phyloP scores from a whole-genome alignment of 2,113 vertebrate genomes.

The Nematolebias whitei region DNA sequence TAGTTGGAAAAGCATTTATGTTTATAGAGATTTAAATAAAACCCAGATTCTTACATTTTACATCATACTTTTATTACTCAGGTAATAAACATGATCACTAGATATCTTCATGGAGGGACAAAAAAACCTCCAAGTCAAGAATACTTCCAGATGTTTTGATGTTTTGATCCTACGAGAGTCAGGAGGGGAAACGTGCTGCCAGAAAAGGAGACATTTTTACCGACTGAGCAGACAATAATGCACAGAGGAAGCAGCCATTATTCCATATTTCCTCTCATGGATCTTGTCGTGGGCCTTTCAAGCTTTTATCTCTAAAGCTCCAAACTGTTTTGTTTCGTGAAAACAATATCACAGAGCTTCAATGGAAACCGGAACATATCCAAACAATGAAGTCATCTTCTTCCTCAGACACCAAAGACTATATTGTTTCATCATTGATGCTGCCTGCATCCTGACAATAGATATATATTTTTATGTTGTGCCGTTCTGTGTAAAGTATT shows the following conservation, averaged over 20 bases:
- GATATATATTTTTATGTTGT: not conserved
- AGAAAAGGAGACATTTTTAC: slow-evolving; percentile 34
- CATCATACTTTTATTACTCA: too few relatives aligned
- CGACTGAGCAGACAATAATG: slow-evolving; percentile 48
- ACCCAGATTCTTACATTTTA: too few relatives aligned
- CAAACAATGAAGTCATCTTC: slow-evolving; percentile 51
- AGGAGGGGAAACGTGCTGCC: slow-evolving; percentile 54
- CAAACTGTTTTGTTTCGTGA: slow-evolving; percentile 26
- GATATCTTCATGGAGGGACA: too few relatives aligned
- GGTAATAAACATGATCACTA: too few relatives aligned
- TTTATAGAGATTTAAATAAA: too few relatives aligned
- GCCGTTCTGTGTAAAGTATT: slow-evolving; percentile 3
- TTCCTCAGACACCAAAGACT: slow-evolving; percentile 48
- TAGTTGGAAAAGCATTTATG: too few relatives aligned
- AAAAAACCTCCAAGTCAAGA: slow-evolving; percentile 33
- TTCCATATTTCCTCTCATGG: slow-evolving; percentile 55
- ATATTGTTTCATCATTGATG: slow-evolving; percentile 52
- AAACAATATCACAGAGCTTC: slow-evolving; percentile 36
- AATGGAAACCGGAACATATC: slow-evolving; percentile 36
- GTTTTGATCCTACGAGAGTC: slow-evolving; percentile 29
- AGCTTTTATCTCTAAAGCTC: slow-evolving; percentile 57
- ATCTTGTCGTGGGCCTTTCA: slow-evolving; percentile 35
- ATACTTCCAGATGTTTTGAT: slow-evolving; percentile 34
- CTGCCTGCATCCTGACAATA: slow-evolving; percentile 17
- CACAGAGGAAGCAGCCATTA: slow-evolving; percentile 68